These are phyloP conservation scores for Calameuta idolon DNA, from an alignment of 2,888 invertebrate genomes.

Conservation along the genomic window DNA sequence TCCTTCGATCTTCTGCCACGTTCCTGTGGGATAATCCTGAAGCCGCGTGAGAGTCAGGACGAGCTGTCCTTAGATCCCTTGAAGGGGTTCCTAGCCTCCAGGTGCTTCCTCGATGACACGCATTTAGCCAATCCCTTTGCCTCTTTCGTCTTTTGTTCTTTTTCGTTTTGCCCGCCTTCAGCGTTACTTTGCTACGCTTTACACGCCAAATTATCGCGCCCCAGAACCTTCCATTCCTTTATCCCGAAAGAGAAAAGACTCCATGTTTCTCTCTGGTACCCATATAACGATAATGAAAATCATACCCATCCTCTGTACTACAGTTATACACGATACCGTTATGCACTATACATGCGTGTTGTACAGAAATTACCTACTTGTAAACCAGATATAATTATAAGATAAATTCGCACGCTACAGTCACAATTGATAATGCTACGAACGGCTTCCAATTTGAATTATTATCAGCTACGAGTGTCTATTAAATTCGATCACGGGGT, in stretches of 20 bases:
- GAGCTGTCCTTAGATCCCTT: conserved; percentile 15
- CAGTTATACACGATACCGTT: not conserved
- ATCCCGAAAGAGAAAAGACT: not conserved
- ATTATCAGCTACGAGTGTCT: not conserved
- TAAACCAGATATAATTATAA: not conserved
- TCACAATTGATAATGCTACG: not conserved
- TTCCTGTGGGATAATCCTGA: conserved; percentile 38
- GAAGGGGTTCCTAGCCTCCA: not conserved
- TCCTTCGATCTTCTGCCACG: conserved; percentile 11
- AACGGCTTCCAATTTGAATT: not conserved
- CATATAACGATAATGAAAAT: not conserved
- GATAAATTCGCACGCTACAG: not conserved
- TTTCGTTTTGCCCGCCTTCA: not conserved
- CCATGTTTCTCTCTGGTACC: not conserved
- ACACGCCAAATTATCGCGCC: conserved; percentile 1
- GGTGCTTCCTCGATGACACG: conserved; percentile 12
- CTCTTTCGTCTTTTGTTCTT: not conserved
- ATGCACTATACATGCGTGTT: not conserved
- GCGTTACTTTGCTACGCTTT: not conserved
- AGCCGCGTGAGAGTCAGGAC: conserved; percentile 38
- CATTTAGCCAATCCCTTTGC: conserved; percentile 13
- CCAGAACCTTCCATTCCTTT: not conserved
- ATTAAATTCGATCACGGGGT: not conserved
- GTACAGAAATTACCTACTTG: not conserved
- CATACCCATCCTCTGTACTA: not conserved